phyloP scores from a whole-genome alignment of 2,113 vertebrate species.

The Cnemophilus loriae region DNA sequence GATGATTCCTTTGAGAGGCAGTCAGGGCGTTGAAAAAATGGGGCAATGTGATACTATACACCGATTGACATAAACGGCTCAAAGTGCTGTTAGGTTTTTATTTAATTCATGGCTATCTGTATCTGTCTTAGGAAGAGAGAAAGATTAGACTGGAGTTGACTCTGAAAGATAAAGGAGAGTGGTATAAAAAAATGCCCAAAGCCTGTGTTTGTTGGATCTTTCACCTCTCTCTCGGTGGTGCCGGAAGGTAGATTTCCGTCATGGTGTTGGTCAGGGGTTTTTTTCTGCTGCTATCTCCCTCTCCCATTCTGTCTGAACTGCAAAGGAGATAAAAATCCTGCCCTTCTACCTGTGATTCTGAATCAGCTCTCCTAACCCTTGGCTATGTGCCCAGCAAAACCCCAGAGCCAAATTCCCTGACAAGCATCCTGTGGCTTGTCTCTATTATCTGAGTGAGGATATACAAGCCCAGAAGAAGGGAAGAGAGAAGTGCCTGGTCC shows the following conservation, averaged over 20 bases:
- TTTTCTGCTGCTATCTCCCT: background rate
- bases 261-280: rapidly evolving
- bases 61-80: background rate
- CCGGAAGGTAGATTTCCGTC: background rate
- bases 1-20: background rate
- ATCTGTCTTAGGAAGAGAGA: background rate
- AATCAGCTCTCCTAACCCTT: background rate
- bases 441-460: background rate
- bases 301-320: background rate
- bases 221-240: background rate
- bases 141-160: background rate
- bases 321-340: background rate
- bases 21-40: background rate
- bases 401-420: background rate
- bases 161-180: background rate
- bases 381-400: background rate
- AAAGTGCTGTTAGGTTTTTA: background rate
- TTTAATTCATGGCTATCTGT: background rate
- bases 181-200: background rate
- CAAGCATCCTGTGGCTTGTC: conserved; percentile 1
- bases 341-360: background rate
- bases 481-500: background rate
- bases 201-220: background rate
- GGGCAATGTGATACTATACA: background rate
- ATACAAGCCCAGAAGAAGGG: background rate